A percentile compares a stretch with the other conserved stretches of the same genome.
These are phyloP conservation scores for Semicossyphus pulcher DNA, from an alignment of 2,113 vertebrate species.

Conservation along the genomic window DNA sequence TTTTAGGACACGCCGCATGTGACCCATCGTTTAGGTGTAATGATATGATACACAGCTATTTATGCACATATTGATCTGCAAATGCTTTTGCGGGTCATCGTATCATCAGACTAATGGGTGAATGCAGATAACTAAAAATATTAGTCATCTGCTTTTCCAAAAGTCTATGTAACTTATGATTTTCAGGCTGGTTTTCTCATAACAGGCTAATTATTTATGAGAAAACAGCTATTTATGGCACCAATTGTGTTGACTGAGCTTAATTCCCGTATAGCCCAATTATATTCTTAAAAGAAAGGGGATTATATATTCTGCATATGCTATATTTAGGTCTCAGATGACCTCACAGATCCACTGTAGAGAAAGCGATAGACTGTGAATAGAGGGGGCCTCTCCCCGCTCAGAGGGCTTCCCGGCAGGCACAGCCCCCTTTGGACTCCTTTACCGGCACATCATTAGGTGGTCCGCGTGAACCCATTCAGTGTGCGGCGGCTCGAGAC, in stretches of 20 bases:
- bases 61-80: neutral
- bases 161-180: no score
- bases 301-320: constrained; percentile 2
- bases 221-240: no score
- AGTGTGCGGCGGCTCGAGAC: constrained; percentile 1
- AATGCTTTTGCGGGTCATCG: neutral
- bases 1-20: constrained; percentile 11
- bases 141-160: neutral
- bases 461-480: constrained; percentile 50
- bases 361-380: constrained; percentile 54
- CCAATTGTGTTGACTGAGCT: neutral
- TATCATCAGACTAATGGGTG: no score
- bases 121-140: no score
- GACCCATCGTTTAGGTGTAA: neutral
- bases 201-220: no score
- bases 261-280: constrained; percentile 5
- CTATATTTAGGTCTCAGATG: constrained; percentile 58
- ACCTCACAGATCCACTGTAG: constrained; percentile 46
- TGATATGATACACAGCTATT: neutral
- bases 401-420: constrained; percentile 76
- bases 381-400: constrained; percentile 6
- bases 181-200: no score
- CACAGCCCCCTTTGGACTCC: constrained; percentile 45
- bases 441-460: constrained; percentile 73
- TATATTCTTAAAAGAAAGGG: neutral